These are phyloP conservation scores for Pseudomyrmex gracilis DNA, from an alignment of 1,140 invertebrate species.

Conservation along the genomic window DNA sequence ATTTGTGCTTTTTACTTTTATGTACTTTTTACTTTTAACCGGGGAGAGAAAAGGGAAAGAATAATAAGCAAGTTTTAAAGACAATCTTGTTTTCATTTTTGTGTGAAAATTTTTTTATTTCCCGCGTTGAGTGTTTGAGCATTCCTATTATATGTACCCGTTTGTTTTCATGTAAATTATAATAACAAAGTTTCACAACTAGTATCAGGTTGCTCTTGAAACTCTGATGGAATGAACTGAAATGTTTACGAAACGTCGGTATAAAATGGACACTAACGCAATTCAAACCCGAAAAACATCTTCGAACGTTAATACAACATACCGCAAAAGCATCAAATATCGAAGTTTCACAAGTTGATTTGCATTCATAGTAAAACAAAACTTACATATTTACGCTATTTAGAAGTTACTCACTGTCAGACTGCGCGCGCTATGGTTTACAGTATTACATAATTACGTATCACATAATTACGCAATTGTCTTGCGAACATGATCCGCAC, in stretches of 20 bases:
- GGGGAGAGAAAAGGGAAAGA: neutral
- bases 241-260: no score
- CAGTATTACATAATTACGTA: constrained; percentile 44
- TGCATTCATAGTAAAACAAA: neutral
- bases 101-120: constrained; percentile 8
- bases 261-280: no score
- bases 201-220: no score
- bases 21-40: no score
- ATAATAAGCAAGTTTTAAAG: constrained; percentile 23
- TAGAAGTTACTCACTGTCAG: no score
- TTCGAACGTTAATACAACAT: no score
- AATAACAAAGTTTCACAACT: neutral
- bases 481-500: constrained; percentile 32
- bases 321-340: no score
- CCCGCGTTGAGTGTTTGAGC: constrained; percentile 19
- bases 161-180: neutral
- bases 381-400: neutral
- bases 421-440: constrained; percentile 11
- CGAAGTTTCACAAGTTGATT: constrained; percentile 11
- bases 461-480: constrained; percentile 47
- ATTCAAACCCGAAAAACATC: no score
- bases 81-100: constrained; percentile 14
- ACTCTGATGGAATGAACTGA: no score
- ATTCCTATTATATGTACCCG: constrained; percentile 15
- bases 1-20: neutral